Conservation (phyloP, 1,140 invertebrate genomes). For the Drosophila ambigua region DNA sequence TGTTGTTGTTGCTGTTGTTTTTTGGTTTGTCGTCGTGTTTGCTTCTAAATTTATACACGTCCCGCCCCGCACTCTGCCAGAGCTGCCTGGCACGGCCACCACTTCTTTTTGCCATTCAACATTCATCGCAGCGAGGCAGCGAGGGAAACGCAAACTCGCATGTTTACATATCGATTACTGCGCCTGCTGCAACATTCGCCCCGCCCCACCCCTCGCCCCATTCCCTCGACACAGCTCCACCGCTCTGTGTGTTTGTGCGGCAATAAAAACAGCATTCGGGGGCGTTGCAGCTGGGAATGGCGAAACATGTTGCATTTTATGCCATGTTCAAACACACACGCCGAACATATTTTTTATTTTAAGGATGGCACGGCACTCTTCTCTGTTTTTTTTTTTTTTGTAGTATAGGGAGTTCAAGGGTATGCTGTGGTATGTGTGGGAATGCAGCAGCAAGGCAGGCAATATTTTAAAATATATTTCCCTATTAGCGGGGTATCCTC, state of each 20-base stretch:
- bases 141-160: conserved; percentile 51
- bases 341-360: conserved; percentile 41
- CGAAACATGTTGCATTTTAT: conserved; percentile 68
- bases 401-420: too few species aligned
- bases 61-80: conserved; percentile 6
- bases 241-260: conserved; percentile 5
- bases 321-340: conserved; percentile 13
- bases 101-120: conserved; percentile 18
- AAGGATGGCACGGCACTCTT: conserved; percentile 15
- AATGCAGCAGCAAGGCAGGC: too few species aligned
- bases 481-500: too few species aligned
- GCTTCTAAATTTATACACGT: conserved; percentile 72
- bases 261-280: conserved; percentile 56
- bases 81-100: not conserved
- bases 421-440: too few species aligned
- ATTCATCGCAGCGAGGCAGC: conserved; percentile 7
- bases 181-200: conserved; percentile 35
- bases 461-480: too few species aligned
- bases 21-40: conserved; percentile 49
- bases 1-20: conserved; percentile 27
- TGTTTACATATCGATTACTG: conserved; percentile 82
- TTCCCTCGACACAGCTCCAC: too few species aligned
- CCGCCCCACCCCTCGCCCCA: too few species aligned
- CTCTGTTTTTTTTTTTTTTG: too few species aligned
- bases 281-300: conserved; percentile 19